Evolutionary conservation across 2,888 invertebrate species (phyloP).

Genomic region (Pyralis farinalis): DNA sequence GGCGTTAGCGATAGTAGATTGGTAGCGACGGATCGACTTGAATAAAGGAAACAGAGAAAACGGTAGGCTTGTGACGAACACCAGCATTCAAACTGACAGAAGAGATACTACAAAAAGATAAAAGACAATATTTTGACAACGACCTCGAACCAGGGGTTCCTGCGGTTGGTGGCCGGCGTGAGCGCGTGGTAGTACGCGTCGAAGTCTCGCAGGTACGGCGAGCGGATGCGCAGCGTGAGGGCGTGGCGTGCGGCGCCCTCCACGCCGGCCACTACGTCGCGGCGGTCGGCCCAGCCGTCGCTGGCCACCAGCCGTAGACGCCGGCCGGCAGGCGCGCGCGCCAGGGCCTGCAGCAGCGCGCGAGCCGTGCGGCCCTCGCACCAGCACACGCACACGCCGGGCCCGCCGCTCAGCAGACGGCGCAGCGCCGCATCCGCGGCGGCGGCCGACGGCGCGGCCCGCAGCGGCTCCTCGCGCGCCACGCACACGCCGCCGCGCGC

Average conservation of each 20-base stretch:
- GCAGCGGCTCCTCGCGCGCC: conserved; percentile 75
- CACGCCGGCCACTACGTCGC: conserved; percentile 85
- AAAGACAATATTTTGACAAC: too few relatives aligned
- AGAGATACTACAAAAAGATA: too few relatives aligned
- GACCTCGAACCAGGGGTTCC: conserved; percentile 86
- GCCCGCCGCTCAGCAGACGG: conserved; percentile 41
- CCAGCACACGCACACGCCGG: conserved; percentile 87
- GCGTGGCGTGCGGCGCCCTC: conserved; percentile 85
- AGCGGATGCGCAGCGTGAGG: conserved; percentile 88
- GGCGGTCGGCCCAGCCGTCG: conserved; percentile 89
- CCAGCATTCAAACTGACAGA: too few relatives aligned
- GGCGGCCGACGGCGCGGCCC: conserved; percentile 29
- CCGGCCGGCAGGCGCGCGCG: conserved; percentile 59
- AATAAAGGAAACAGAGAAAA: too few relatives aligned
- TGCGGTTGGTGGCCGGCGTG: conserved; percentile 81
- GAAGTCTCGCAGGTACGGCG: conserved; percentile 83
- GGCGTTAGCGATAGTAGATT: too few relatives aligned
- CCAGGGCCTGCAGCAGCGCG: conserved; percentile 82
- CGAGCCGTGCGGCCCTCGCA: conserved; percentile 88
- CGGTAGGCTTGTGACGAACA: too few relatives aligned
- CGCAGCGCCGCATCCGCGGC: conserved; percentile 64
- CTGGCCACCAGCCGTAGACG: conserved; percentile 82
- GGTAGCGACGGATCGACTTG: too few relatives aligned
- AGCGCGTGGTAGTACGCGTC: conserved; percentile 85
- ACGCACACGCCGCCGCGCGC: conserved; percentile 85